phyloP scores from a whole-genome alignment of 2,888 invertebrate genomes.

The Parelbella ahira region DNA sequence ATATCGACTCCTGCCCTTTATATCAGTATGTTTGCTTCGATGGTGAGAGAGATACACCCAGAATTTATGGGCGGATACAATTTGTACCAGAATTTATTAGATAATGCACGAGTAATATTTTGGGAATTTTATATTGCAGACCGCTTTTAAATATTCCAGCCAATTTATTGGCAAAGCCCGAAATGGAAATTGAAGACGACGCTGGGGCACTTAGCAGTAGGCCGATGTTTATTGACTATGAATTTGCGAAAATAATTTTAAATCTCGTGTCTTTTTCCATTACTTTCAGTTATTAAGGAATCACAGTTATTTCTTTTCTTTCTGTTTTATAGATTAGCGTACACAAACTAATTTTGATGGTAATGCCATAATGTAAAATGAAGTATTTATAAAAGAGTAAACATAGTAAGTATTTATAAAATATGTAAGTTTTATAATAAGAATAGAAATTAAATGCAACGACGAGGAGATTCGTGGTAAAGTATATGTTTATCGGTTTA shows the following conservation, averaged over 20 bases:
- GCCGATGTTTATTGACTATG: slow-evolving; percentile 18
- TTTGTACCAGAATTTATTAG: slow-evolving; percentile 25
- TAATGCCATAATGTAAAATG: too few species aligned
- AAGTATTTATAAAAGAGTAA: too few species aligned
- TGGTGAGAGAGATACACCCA: slow-evolving; percentile 48
- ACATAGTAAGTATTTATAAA: too few species aligned
- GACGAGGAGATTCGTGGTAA: too few species aligned
- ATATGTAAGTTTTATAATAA: too few species aligned
- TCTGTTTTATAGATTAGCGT: too few species aligned
- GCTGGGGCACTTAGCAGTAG: slow-evolving; percentile 15
- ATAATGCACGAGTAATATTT: slow-evolving; percentile 21
- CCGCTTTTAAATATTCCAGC: slow-evolving; percentile 15
- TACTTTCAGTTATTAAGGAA: background rate
- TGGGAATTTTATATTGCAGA: slow-evolving; percentile 21
- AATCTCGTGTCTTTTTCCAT: slow-evolving; percentile 9
- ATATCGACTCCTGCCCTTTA: slow-evolving; percentile 65
- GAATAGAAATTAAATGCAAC: too few species aligned
- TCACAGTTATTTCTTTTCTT: too few species aligned
- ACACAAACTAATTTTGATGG: too few species aligned
- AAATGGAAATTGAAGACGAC: slow-evolving; percentile 9
- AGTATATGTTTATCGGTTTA: too few species aligned
- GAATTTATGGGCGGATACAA: slow-evolving; percentile 27
- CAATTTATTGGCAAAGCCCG: slow-evolving; percentile 12
- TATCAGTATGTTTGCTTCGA: slow-evolving; percentile 66
- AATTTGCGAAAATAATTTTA: slow-evolving; percentile 11